These are phyloP conservation scores for Poecilia gillii DNA, from an alignment of 2,797 vertebrate species.

Conservation along the genomic window DNA sequence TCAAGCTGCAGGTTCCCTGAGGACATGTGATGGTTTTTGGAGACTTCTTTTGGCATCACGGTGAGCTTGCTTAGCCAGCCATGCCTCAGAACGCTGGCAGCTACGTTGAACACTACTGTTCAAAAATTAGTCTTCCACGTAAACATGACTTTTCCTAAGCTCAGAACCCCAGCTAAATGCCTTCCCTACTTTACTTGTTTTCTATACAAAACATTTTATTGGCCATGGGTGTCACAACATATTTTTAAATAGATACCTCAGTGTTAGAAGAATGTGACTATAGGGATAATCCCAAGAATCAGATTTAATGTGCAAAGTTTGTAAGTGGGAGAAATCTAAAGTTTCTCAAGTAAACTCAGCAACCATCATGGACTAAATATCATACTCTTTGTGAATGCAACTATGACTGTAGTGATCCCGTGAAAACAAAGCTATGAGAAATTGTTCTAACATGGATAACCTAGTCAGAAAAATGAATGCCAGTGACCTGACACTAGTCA, in stretches of 20 bases:
- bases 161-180: neutral
- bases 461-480: neutral
- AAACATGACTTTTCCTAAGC: neutral
- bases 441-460: neutral
- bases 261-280: neutral
- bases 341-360: neutral
- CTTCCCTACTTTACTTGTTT: neutral
- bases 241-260: neutral
- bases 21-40: neutral
- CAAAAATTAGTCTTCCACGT: neutral
- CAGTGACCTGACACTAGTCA: conserved; percentile 47
- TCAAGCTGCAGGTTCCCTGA: neutral
- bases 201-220: neutral
- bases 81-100: neutral
- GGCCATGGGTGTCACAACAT: neutral
- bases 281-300: neutral
- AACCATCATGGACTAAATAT: neutral
- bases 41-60: neutral
- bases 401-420: neutral
- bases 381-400: neutral
- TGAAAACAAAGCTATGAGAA: conserved; percentile 1
- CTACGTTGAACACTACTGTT: neutral
- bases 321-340: neutral
- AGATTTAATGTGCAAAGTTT: neutral
- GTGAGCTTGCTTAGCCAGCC: neutral